Conservation (phyloP, 1,140 invertebrate species). For the Metaphire vulgaris region DNA sequence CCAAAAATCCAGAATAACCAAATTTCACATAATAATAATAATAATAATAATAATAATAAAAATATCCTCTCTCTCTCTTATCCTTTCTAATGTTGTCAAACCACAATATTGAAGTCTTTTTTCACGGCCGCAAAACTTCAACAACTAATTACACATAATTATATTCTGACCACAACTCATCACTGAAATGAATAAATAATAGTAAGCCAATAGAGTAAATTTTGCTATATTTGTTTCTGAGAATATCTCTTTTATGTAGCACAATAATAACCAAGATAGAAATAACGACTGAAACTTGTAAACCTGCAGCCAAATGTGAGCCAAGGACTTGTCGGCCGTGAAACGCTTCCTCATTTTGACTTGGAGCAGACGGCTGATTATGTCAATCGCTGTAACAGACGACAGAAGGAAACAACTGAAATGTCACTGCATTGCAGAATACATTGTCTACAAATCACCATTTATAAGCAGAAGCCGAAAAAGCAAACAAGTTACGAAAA, state of each 20-base stretch:
- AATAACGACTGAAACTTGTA: conserved; percentile 1
- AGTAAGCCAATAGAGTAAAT: conserved; percentile 1
- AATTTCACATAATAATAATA: too few species aligned
- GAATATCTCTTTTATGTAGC: too few species aligned
- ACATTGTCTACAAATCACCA: conserved; percentile 20
- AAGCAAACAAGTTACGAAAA: neutral
- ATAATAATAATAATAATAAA: too few species aligned
- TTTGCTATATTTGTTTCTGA: too few species aligned
- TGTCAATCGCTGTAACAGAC: conserved; percentile 76
- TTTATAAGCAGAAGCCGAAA: neutral
- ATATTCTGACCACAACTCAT: too few species aligned
- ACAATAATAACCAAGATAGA: neutral
- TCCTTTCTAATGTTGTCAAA: too few species aligned
- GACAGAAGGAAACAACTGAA: conserved; percentile 34
- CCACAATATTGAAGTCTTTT: too few species aligned
- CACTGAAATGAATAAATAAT: neutral
- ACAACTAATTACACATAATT: too few species aligned
- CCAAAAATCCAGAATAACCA: too few species aligned
- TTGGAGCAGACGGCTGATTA: conserved; percentile 95
- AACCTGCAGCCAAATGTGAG: conserved; percentile 88
- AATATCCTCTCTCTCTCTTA: too few species aligned
- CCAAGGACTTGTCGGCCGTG: conserved; percentile 91
- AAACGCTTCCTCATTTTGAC: conserved; percentile 95
- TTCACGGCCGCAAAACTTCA: too few species aligned
- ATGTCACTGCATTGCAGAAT: conserved; percentile 32